Percentiles rank a stretch among this genome's conserved stretches.
These are phyloP conservation scores for Lindbergichthys nudifrons DNA, from an alignment of 2,797 vertebrate genomes.

Conservation along the genomic window DNA sequence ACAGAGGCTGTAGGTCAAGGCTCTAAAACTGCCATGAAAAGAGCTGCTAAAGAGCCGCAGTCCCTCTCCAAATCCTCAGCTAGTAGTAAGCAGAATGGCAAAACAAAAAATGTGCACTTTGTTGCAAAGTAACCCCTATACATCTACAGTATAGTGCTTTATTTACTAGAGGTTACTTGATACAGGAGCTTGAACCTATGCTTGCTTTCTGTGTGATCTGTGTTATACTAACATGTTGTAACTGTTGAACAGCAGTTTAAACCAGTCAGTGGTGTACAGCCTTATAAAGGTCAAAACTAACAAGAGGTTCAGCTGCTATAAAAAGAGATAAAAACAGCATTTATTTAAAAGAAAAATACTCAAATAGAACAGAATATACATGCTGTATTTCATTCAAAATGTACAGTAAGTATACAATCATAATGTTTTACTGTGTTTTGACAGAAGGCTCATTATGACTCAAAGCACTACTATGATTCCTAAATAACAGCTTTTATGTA, in stretches of 20 bases:
- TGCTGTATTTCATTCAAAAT: slow-evolving; percentile 46
- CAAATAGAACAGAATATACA: slow-evolving; percentile 40
- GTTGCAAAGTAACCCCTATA: slow-evolving; percentile 78
- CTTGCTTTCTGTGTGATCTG: slow-evolving; percentile 77
- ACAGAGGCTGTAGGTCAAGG: slow-evolving; percentile 64
- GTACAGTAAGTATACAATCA: slow-evolving; percentile 44
- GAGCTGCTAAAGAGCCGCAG: slow-evolving; percentile 73
- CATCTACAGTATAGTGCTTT: slow-evolving; percentile 53
- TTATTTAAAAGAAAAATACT: slow-evolving; percentile 21
- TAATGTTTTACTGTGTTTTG: slow-evolving; percentile 42
- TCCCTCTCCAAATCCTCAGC: slow-evolving; percentile 71
- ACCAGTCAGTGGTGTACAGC: slow-evolving; percentile 57
- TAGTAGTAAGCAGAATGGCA: slow-evolving; percentile 76
- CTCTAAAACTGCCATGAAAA: slow-evolving; percentile 74
- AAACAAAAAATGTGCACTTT: slow-evolving; percentile 85
- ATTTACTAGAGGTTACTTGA: slow-evolving; percentile 55
- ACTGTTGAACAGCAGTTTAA: slow-evolving; percentile 73
- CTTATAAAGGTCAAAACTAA: slow-evolving; percentile 63
- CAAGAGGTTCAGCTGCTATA: slow-evolving; percentile 47
- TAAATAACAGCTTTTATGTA: slow-evolving; percentile 54
- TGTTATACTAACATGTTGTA: slow-evolving; percentile 73
- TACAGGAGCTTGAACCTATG: slow-evolving; percentile 67
- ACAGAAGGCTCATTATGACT: slow-evolving; percentile 29
- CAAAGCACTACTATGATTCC: slow-evolving; percentile 30
- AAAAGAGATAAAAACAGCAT: slow-evolving; percentile 36